Evolutionary conservation across 2,797 vertebrate genomes (phyloP).

Genomic region (Manis pentadactyla): DNA sequence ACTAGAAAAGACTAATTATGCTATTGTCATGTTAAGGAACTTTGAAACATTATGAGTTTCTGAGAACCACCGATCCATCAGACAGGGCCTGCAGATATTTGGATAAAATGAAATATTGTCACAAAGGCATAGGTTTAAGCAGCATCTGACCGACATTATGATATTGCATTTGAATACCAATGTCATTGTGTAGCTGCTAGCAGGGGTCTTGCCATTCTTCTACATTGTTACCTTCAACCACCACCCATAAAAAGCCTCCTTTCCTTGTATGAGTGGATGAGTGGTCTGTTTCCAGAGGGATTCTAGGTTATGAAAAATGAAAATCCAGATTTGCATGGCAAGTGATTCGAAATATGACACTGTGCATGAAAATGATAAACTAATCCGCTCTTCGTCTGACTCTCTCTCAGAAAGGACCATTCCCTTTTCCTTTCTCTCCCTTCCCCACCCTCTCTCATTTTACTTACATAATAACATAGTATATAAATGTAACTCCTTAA

Average conservation of each 20-base stretch:
- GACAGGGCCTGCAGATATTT: neutral
- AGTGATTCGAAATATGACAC: slow-evolving; percentile 46
- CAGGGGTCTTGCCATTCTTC: neutral
- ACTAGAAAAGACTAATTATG: neutral
- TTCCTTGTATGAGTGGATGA: neutral
- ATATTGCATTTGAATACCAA: slow-evolving; percentile 46
- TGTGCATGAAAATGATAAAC: neutral
- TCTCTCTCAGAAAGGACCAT: too few species aligned
- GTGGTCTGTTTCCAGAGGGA: slow-evolving; percentile 38
- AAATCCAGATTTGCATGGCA: slow-evolving; percentile 60
- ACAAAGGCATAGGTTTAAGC: slow-evolving; percentile 25
- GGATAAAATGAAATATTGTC: neutral
- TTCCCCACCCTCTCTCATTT: neutral
- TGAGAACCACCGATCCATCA: neutral
- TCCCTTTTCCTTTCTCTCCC: neutral
- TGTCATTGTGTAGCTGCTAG: neutral
- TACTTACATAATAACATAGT: neutral
- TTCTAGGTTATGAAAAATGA: slow-evolving; percentile 58
- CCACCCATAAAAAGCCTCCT: slow-evolving; percentile 5
- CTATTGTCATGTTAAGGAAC: slow-evolving; percentile 8
- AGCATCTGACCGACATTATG: slow-evolving; percentile 58
- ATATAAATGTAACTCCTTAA: neutral
- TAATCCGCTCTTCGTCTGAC: neutral
- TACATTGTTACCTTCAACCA: slow-evolving; percentile 38
- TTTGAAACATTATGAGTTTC: slow-evolving; percentile 3